Evolutionary conservation across 2,113 vertebrate species (phyloP).

Genomic region (Chaetodon trifascialis): DNA sequence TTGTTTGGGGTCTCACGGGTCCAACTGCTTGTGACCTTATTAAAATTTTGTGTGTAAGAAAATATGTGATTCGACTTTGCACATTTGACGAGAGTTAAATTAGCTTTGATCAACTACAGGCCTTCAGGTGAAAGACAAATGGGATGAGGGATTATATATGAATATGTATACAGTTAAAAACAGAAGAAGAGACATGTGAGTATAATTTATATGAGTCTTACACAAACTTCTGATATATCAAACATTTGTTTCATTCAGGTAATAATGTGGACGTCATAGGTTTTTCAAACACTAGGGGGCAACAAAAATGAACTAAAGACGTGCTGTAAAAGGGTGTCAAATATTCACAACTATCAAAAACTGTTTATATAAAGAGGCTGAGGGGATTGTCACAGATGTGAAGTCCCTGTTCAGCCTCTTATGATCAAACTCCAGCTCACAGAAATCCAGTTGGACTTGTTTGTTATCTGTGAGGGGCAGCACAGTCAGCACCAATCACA

Average conservation of each 20-base stretch:
- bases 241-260: not conserved
- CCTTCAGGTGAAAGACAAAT: not conserved
- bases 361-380: not conserved
- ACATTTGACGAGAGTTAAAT: not conserved
- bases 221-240: not conserved
- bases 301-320: not conserved
- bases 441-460: not conserved
- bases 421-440: not conserved
- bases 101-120: not conserved
- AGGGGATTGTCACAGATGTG: not conserved
- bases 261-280: not conserved
- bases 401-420: not conserved
- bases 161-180: not conserved
- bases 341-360: not conserved
- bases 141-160: not conserved
- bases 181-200: not conserved
- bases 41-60: no score
- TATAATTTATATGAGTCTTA: not conserved
- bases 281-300: not conserved
- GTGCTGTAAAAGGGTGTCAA: not conserved
- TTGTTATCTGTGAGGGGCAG: not conserved
- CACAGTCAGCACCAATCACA: not conserved
- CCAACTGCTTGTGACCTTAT: no score
- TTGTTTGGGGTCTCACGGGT: no score
- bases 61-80: not conserved